A percentile compares a stretch with the other conserved stretches of the same genome.
These are phyloP conservation scores for Brachionus rubens DNA, from an alignment of 1,140 invertebrate genomes.

Conservation along the genomic window DNA sequence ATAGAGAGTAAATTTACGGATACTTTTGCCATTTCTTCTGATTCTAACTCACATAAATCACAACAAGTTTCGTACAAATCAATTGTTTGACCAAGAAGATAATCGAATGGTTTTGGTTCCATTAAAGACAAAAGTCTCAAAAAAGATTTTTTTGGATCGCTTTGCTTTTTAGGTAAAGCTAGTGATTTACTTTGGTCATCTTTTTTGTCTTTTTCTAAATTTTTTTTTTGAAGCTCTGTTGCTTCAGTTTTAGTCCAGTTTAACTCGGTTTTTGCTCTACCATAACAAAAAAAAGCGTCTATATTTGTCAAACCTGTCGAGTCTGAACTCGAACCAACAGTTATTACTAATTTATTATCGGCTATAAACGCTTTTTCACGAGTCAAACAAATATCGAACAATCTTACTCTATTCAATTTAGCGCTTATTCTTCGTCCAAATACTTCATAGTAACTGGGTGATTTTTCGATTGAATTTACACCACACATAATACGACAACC, in stretches of 20 bases:
- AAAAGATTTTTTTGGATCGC: not conserved
- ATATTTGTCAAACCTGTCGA: constrained; percentile 81
- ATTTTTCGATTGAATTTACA: constrained; percentile 76
- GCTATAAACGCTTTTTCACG: constrained; percentile 86
- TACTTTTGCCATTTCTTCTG: not conserved
- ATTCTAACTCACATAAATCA: not conserved
- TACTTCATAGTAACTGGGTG: constrained; percentile 79
- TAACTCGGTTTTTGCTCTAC: constrained; percentile 89
- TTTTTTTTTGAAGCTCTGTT: constrained; percentile 72
- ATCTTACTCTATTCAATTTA: constrained; percentile 71
- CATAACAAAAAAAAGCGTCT: constrained; percentile 86
- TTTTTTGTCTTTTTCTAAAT: constrained; percentile 24
- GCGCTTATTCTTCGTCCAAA: constrained; percentile 78
- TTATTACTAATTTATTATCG: constrained; percentile 84
- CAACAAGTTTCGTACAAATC: constrained; percentile 3
- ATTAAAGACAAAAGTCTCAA: not conserved
- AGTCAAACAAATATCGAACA: constrained; percentile 91
- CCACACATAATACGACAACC: constrained; percentile 80
- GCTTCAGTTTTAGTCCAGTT: constrained; percentile 88
- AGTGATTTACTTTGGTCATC: not conserved
- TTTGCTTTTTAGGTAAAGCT: not conserved
- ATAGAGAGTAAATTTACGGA: not conserved
- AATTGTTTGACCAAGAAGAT: not conserved
- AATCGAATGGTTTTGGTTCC: constrained; percentile 40
- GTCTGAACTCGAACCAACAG: constrained; percentile 77